Evolutionary conservation across 2,797 vertebrate species (phyloP).

Genomic region (Lutra lutra): DNA sequence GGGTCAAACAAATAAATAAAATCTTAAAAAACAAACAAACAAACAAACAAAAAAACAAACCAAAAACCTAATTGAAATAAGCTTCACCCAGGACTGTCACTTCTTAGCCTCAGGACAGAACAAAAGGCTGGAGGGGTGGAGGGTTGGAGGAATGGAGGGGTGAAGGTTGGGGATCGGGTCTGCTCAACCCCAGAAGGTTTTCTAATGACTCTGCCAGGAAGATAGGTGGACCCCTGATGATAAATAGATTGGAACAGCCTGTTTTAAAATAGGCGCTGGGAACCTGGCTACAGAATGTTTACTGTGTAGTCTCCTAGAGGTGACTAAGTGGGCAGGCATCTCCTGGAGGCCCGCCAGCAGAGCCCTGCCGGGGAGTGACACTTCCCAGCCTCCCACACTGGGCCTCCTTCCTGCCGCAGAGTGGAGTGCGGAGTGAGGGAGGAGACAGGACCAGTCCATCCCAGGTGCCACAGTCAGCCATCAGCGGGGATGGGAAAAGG

Average conservation of each 20-base stretch:
- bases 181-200: not conserved
- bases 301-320: conserved; percentile 28
- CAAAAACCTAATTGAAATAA: not conserved
- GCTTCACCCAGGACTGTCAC: not conserved
- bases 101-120: not conserved
- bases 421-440: accelerated
- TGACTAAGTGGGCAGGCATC: conserved; percentile 62
- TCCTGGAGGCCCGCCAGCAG: not conserved
- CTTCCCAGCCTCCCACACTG: not conserved
- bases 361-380: not conserved
- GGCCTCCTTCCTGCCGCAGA: not conserved
- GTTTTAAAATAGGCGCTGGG: conserved; percentile 54
- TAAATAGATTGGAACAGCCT: not conserved
- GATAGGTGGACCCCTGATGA: not conserved
- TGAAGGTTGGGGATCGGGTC: not conserved
- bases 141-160: not conserved
- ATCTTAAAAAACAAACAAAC: too few relatives aligned
- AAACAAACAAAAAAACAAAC: too few relatives aligned
- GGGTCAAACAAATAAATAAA: too few relatives aligned
- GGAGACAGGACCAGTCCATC: accelerated
- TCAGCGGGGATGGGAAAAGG: accelerated
- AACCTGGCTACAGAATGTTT: conserved; percentile 49
- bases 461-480: not conserved
- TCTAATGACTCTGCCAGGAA: not conserved
- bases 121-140: not conserved